Evolutionary conservation across 2,113 vertebrate genomes (phyloP), one percentile per base, ranked within the genome.

Genomic region (Meriones unguiculatus): DNA sequence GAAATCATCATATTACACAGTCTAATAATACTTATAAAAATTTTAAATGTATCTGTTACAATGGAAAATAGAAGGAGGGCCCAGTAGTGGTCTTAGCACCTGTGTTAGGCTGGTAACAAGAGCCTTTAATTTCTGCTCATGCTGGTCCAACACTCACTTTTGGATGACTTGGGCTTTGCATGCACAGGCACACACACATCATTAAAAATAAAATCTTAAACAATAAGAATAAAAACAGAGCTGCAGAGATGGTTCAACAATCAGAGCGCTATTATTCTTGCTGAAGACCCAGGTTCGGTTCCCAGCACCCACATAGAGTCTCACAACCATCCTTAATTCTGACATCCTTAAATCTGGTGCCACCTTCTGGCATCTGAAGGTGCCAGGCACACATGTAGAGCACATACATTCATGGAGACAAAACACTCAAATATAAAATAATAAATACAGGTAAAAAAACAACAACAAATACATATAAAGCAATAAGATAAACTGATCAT

Each of bases 41-140:
- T 41, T 50, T 46, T 93, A 75, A 91, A 86, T 54, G 64, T 77
- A 90, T 50, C 9, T 92, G 41, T 93, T 94, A 94, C 84, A 82
- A 70, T 77, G 28, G 88, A 57, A 95, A 93, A 86, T 1, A 92
- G 12, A 38, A 38, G 62, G 41, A 46, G 46, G 62, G 84, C 25
- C 25, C 38, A 46, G 38, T 59, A 52, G 78, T 18, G 25, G 10
- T 85, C 81, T 38, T 14, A 46, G 38, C n/a, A 65, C 59, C 25
- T 12, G 30, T 64, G 62, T 41, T 84, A 84, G n/a, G 81, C 57
- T 41, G n/a, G 6, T 82, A 62, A 81, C 17, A 57, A 35, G 18
- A 81, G 78, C n/a, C 54, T 82, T 64, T 41, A 84, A 41, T 41
- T 84, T 41, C 57, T 62, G 35, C 57, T 62, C 57, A 22, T 41